Base-by-base conservation (phyloP, 2,797 vertebrate genomes). In the Chromis chromis region DNA sequence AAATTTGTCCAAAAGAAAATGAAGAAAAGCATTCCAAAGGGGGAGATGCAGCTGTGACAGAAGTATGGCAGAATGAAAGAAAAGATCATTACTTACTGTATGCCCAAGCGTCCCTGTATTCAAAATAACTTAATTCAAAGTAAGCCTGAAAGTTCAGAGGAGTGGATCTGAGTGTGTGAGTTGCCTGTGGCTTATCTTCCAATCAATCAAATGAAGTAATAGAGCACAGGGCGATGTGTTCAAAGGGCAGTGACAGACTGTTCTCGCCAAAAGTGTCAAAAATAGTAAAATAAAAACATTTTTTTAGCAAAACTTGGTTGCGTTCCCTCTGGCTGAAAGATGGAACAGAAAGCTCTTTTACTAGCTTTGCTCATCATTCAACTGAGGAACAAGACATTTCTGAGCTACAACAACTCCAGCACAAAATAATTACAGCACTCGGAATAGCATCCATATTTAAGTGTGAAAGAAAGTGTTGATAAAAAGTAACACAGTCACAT, bases 51-150 rank as follows among this genome's bases (percentile, higher is more conserved):
- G 7, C 40, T 55, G 21, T 53, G 39, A 70, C 57, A 40, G 61
- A 17, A 58, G 48, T 46, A 58, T 12, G 19, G 65, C 44, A 17
- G 59, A 65, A 75, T 53, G 63, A 60, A 59, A 67, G 67, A 14
- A 70, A 36, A 52, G 62, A 61, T 57, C 57, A 53, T 75, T 31
- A 50, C 44, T 33, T 25, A 36, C 33, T 36, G 33, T 36, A n/a
- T 7, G 24, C 36, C 6, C 13, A 44, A 57, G 57, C 10, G 11
- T 58, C 27, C n/a, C 39, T 24, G 44, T 28, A 54, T 50, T 55
- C 0, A 33, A 59, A 63, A 49, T 33, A 54, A 64, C 58, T 46
- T 14, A 11, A 63, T 67, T 39, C 25, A 21, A 46, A 53, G 55
- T 21, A 28, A 28, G 48, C 52, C 4, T 28, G 19, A 52, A 57